These are phyloP conservation scores for Halictus ligatus DNA, from an alignment of 2,888 invertebrate species.

Conservation along the genomic window DNA sequence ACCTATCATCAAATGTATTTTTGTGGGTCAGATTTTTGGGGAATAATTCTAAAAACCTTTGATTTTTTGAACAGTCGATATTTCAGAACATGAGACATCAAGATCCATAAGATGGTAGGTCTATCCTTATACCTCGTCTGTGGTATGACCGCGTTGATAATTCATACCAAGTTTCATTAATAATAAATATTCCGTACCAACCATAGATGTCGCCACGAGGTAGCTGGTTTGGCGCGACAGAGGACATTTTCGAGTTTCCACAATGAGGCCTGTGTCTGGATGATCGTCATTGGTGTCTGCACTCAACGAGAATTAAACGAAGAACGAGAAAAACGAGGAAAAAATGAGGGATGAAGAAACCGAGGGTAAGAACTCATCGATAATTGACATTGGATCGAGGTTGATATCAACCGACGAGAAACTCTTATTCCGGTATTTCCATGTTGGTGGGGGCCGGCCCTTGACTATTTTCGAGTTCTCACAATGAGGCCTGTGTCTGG, in stretches of 20 bases:
- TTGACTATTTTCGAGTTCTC: slow-evolving; percentile 81
- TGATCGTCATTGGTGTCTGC: neutral
- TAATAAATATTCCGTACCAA: neutral
- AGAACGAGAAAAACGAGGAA: neutral
- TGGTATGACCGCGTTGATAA: neutral
- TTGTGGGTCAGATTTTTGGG: too few relatives aligned
- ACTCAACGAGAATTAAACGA: neutral
- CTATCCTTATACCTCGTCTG: too few relatives aligned
- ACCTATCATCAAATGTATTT: too few relatives aligned
- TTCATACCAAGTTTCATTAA: neutral
- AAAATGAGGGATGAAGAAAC: neutral
- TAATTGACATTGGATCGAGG: neutral
- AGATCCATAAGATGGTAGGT: too few relatives aligned
- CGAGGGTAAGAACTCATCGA: neutral
- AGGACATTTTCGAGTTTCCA: neutral
- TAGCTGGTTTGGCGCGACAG: neutral
- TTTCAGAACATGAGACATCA: too few relatives aligned
- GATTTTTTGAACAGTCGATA: too few relatives aligned
- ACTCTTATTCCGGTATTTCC: slow-evolving; percentile 88
- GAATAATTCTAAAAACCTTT: too few relatives aligned
- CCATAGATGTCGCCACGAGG: neutral
- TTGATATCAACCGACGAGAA: slow-evolving; percentile 85
- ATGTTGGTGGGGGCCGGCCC: slow-evolving; percentile 91
- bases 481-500: too few relatives aligned
- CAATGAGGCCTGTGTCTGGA: neutral